Conservation (phyloP, 2,797 vertebrate genomes). For the Lacerta agilis region DNA sequence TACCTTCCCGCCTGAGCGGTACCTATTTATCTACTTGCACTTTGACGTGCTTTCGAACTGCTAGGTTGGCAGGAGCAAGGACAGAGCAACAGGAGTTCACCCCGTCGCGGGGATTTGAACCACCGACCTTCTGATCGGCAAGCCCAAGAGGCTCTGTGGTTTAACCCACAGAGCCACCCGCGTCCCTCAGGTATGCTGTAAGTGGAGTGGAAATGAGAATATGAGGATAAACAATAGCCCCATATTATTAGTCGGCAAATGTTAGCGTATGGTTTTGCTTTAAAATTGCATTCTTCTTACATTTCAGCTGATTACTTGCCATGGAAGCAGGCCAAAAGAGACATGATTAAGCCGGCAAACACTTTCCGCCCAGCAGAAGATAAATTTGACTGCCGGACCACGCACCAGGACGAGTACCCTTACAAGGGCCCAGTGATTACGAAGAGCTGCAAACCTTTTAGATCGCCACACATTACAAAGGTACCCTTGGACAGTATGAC, state of each 20-base stretch:
- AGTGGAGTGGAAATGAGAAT: not conserved
- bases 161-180: too few relatives aligned
- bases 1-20: too few relatives aligned
- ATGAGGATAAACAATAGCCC: not conserved
- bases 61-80: too few relatives aligned
- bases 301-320: constrained; percentile 75
- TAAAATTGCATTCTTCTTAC: constrained; percentile 27
- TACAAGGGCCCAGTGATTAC: constrained; percentile 52
- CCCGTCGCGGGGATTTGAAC: too few relatives aligned
- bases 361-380: constrained; percentile 45
- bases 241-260: not conserved
- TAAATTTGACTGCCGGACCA: constrained; percentile 67
- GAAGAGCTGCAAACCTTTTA: constrained; percentile 64
- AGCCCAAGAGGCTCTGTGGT: too few relatives aligned
- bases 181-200: too few relatives aligned
- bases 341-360: constrained; percentile 46
- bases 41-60: too few relatives aligned
- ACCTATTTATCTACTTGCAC: too few relatives aligned
- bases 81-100: too few relatives aligned
- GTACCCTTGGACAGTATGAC: constrained; percentile 63
- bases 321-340: constrained; percentile 67
- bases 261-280: not conserved
- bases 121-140: too few relatives aligned
- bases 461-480: constrained; percentile 33
- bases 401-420: constrained; percentile 63